Conservation (phyloP, 2,113 vertebrate species). For the Isichthys henryi region DNA sequence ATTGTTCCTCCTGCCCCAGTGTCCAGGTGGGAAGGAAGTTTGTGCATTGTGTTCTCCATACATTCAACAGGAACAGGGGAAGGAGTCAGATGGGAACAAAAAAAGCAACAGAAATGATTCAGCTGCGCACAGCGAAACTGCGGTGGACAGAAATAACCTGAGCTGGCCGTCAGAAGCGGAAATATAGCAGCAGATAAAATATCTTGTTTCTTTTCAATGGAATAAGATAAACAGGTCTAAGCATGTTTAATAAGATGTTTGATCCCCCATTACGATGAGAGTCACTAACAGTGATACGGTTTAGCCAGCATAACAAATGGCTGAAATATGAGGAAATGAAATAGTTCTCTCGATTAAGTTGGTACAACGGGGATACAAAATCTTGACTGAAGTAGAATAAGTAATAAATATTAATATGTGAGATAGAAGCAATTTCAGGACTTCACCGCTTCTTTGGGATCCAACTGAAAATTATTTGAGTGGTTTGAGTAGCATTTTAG, state of each 20-base stretch:
- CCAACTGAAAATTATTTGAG: background rate
- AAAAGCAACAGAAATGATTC: background rate
- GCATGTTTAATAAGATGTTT: background rate
- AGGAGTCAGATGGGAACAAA: background rate
- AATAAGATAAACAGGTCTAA: background rate
- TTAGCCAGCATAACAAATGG: background rate
- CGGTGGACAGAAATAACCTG: background rate
- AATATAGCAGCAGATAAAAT: background rate
- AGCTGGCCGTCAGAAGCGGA: background rate
- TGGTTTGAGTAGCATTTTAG: background rate
- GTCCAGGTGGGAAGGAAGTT: constrained; percentile 66
- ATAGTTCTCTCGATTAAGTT: background rate
- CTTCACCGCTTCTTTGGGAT: background rate
- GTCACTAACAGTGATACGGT: background rate
- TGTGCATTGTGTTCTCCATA: constrained; percentile 43
- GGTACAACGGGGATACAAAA: background rate
- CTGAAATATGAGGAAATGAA: background rate
- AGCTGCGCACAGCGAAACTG: background rate
- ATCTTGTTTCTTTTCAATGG: background rate
- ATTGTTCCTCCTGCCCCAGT: constrained; percentile 54
- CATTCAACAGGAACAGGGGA: background rate
- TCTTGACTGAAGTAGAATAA: background rate
- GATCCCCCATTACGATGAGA: background rate
- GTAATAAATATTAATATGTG: background rate
- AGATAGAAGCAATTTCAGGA: background rate